Evolutionary conservation across 1,140 invertebrate genomes (phyloP).

Genomic region (Nylanderia fulva): DNA sequence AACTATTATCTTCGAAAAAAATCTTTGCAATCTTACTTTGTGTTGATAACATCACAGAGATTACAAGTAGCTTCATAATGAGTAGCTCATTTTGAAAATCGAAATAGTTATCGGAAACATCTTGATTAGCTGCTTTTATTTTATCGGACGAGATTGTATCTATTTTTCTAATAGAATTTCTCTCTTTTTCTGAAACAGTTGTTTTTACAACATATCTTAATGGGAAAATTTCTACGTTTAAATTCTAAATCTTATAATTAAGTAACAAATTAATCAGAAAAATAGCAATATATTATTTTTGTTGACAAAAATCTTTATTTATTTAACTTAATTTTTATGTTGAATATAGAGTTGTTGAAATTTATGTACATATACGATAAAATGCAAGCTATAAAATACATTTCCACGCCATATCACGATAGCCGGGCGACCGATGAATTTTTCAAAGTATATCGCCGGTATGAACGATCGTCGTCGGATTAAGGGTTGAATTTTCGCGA

Average conservation of each 20-base stretch:
- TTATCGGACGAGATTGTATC: background rate
- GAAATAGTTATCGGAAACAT: background rate
- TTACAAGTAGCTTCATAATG: slow-evolving; percentile 5
- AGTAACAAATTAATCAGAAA: background rate
- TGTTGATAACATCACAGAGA: background rate
- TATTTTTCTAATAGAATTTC: slow-evolving; percentile 17
- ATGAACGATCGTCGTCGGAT: slow-evolving; percentile 50
- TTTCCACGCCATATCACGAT: slow-evolving; percentile 28
- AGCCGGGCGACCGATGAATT: slow-evolving; percentile 13
- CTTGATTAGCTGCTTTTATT: slow-evolving; percentile 6
- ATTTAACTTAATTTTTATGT: slow-evolving; percentile 7
- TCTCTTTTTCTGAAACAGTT: background rate
- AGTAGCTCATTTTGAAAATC: background rate
- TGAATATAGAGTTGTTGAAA: background rate
- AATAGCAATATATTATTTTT: background rate
- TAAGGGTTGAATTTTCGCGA: slow-evolving; percentile 61
- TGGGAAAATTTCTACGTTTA: background rate
- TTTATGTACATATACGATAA: background rate
- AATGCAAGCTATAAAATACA: slow-evolving; percentile 12
- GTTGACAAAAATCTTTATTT: background rate
- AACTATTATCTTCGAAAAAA: background rate
- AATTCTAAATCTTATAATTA: background rate
- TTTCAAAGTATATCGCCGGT: slow-evolving; percentile 35
- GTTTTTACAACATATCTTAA: background rate
- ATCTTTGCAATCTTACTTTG: background rate